phyloP scores from a whole-genome alignment of 2,888 invertebrate species.

The Dioctria rufipes region DNA sequence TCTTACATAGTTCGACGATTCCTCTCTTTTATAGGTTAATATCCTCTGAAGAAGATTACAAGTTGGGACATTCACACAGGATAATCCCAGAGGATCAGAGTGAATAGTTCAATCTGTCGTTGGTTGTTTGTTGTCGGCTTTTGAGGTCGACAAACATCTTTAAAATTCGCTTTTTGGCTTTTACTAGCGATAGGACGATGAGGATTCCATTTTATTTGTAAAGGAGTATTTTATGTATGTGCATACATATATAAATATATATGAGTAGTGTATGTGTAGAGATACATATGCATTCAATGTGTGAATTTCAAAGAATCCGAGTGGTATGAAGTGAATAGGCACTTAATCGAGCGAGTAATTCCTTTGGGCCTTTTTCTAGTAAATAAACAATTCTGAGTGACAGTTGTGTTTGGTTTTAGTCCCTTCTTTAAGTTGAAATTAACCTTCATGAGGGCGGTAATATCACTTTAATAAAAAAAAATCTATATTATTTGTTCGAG shows the following conservation, averaged over 20 bases:
- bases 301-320: not conserved
- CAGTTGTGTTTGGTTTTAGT: not conserved
- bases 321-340: not conserved
- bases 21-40: not conserved
- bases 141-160: constrained; percentile 31
- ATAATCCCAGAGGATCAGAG: constrained; percentile 37
- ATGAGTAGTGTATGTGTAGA: no score
- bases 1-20: constrained; percentile 18
- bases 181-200: not conserved
- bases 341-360: constrained; percentile 1
- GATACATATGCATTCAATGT: not conserved
- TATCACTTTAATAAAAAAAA: no score
- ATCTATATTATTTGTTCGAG: not conserved
- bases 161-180: constrained; percentile 2
- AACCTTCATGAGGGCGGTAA: not conserved
- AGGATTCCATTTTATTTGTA: not conserved
- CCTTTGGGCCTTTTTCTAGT: not conserved
- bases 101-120: constrained; percentile 43
- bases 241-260: no score
- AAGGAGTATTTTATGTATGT: not conserved
- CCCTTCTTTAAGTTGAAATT: not conserved
- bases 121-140: constrained; percentile 12
- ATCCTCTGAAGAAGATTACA: constrained; percentile 38
- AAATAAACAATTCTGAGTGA: not conserved
- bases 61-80: constrained; percentile 22